Percentiles rank a stretch among this genome's conserved stretches.
Evolutionary conservation across 2,797 vertebrate species (phyloP).

Genomic region (Vipera ursinii): DNA sequence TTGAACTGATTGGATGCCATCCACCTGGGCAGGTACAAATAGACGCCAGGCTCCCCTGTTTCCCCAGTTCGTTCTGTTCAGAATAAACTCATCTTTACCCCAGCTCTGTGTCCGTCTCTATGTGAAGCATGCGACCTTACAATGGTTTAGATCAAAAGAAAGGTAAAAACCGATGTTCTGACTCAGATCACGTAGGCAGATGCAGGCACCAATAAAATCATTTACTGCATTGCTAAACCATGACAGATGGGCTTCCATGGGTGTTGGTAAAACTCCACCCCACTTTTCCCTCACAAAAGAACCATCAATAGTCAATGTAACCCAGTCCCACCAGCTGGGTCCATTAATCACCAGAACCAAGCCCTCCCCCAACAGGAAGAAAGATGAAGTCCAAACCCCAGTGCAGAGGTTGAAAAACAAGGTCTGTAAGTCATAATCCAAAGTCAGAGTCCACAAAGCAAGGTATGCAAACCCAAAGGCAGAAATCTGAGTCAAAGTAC

Average conservation of each 20-base stretch:
- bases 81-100: too few relatives aligned
- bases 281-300: background rate
- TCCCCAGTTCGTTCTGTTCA: too few relatives aligned
- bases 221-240: background rate
- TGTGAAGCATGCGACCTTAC: too few relatives aligned
- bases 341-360: background rate
- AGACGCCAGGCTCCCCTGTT: too few relatives aligned
- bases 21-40: too few relatives aligned
- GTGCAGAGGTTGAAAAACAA: background rate
- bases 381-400: background rate
- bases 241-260: background rate
- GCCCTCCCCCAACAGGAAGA: background rate
- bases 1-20: too few relatives aligned
- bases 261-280: background rate
- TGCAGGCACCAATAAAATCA: background rate
- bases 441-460: background rate
- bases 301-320: background rate
- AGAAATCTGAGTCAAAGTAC: background rate
- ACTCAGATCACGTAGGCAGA: background rate
- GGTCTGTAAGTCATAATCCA: background rate
- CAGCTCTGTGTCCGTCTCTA: too few relatives aligned
- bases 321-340: background rate
- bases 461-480: background rate
- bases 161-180: background rate
- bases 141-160: background rate